phyloP scores from a whole-genome alignment of 2,888 invertebrate genomes.

The Sympetrum striolatum region DNA sequence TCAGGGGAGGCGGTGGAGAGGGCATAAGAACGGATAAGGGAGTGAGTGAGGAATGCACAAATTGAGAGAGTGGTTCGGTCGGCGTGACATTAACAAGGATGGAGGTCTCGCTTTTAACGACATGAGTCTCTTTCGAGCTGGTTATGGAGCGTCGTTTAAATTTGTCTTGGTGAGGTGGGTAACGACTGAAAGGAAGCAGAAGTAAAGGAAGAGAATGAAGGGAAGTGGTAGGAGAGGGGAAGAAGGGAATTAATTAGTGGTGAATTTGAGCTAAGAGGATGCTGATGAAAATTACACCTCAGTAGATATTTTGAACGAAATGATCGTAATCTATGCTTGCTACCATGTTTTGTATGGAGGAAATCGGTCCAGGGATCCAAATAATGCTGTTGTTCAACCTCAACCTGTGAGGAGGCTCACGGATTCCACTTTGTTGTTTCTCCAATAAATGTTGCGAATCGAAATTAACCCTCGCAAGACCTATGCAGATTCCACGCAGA shows the following conservation, averaged over 20 bases:
- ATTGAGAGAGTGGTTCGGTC: constrained; percentile 25
- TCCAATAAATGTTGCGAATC: too few species aligned
- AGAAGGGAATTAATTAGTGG: neutral
- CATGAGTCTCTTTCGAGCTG: neutral
- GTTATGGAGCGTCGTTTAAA: constrained; percentile 29
- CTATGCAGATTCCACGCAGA: too few species aligned
- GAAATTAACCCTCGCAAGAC: too few species aligned
- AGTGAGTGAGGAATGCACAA: constrained; percentile 2
- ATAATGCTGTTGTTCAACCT: too few species aligned
- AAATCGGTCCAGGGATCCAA: too few species aligned
- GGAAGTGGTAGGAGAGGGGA: neutral
- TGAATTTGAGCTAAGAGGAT: neutral
- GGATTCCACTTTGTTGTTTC: too few species aligned
- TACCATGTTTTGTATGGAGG: too few species aligned
- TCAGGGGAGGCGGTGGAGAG: neutral
- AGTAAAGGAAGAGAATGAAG: neutral
- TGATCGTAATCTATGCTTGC: too few species aligned
- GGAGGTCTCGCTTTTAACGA: constrained; percentile 14
- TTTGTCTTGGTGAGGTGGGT: neutral
- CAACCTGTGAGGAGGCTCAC: too few species aligned
- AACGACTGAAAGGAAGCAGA: neutral
- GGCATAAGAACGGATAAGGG: too few species aligned
- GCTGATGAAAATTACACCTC: neutral
- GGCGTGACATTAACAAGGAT: constrained; percentile 20
- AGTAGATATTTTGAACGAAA: neutral